Percentiles rank a stretch among this genome's conserved stretches.
These are phyloP conservation scores for Otus scops DNA, from an alignment of 2,797 vertebrate species.

Conservation along the genomic window DNA sequence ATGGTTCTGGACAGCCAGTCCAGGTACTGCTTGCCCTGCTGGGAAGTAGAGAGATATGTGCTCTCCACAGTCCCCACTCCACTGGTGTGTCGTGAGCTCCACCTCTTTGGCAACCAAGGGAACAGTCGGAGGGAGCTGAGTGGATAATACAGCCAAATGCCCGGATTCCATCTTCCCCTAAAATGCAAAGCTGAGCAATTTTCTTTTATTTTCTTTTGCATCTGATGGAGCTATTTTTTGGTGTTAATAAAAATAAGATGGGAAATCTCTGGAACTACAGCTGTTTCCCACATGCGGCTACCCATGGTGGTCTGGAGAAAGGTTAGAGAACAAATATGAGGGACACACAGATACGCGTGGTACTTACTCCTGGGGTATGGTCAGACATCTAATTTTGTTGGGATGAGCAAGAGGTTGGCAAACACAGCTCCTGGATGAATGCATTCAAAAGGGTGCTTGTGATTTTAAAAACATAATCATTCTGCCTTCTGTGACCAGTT, in stretches of 20 bases:
- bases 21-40: neutral
- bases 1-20: neutral
- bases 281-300: neutral
- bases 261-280: neutral
- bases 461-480: neutral
- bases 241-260: neutral
- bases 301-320: neutral
- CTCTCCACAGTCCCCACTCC: neutral
- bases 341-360: rapidly evolving
- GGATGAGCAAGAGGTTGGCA: neutral
- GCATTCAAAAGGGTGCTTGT: neutral
- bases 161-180: neutral
- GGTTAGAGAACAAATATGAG: neutral
- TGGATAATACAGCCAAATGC: neutral
- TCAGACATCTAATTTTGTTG: neutral
- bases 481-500: neutral
- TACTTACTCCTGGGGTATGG: neutral
- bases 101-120: neutral
- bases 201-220: neutral
- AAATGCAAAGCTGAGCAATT: neutral
- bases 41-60: neutral
- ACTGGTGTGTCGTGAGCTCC: rapidly evolving
- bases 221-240: neutral
- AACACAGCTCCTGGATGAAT: neutral
- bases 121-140: neutral